Evolutionary conservation across 2,888 invertebrate species (phyloP).

Genomic region (Himalopsyche tibetana): DNA sequence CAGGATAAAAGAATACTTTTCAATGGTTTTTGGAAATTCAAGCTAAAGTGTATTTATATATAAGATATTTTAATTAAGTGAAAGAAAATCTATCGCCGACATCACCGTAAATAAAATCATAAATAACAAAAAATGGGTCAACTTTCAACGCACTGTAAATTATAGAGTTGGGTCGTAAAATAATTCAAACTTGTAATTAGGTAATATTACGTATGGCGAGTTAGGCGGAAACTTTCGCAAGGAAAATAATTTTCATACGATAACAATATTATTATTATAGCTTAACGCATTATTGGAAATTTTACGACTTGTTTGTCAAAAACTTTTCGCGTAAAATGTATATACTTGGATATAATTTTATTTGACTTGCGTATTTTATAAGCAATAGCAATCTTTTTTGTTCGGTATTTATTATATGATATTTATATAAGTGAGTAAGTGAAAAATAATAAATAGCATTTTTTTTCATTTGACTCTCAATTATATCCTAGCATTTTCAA

Average conservation of each 20-base stretch:
- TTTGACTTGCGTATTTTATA: background rate
- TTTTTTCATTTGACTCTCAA: too few species aligned
- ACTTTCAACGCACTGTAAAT: conserved; percentile 4
- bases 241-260: conserved; percentile 19
- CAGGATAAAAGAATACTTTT: too few species aligned
- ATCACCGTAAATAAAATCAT: too few species aligned
- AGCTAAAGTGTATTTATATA: too few species aligned
- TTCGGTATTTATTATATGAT: too few species aligned
- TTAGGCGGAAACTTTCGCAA: background rate
- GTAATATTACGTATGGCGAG: conserved; percentile 13
- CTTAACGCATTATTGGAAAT: background rate
- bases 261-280: background rate
- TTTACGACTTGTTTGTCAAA: conserved; percentile 31
- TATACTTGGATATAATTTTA: background rate
- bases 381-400: background rate
- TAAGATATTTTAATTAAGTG: too few species aligned
- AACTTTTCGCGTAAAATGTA: background rate
- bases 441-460: too few species aligned
- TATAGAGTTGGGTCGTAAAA: conserved; percentile 1
- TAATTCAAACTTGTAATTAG: conserved; percentile 33
- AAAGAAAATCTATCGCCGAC: too few species aligned
- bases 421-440: too few species aligned
- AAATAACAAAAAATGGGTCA: background rate
- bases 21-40: too few species aligned
- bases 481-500: too few species aligned